Evolutionary conservation across 2,888 invertebrate genomes (phyloP), one percentile per base, ranked within the genome.

Genomic region (Eledone cirrhosa): DNA sequence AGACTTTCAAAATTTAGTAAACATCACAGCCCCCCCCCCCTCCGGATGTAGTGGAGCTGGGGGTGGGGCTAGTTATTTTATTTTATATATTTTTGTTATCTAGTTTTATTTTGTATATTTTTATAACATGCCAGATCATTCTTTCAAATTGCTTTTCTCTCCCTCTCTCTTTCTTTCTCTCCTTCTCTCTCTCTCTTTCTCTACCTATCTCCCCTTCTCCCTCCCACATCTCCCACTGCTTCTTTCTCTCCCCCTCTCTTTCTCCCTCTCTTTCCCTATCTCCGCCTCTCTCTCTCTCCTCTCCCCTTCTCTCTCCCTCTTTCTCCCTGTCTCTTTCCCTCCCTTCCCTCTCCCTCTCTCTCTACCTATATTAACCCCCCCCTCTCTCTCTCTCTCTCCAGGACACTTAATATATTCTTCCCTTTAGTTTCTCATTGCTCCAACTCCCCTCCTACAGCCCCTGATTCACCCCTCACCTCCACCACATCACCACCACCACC

Each of bases 181-280:
- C 59, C 24, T 24, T 59, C 59, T 59, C 59, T 59, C 59, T 59
- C 59, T 59, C 59, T 59, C 59, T 59, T 24, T 59, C 59, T 59
- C 13, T 59, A 19, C 13, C 13, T 13, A 19, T 59, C 59, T 13
- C 13, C 13, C 13, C 2, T 13, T 53, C 19, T 53, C n/a, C n/a
- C 19, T 53, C 22, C 53, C 53, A 22, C 19, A 53, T 7, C 19
- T 53, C 7, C 63, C 14, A 1, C 7, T 22, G n/a, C n/a, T n/a
- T n/a, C n/a, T n/a, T n/a, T n/a, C n/a, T n/a, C n/a, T n/a, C n/a
- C n/a, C n/a, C n/a, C n/a, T n/a, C n/a, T n/a, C n/a, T n/a, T n/a
- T n/a, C n/a, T n/a, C n/a, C 24, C n/a, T 11, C 22, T 29, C 67
- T 31, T 7, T 27, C 29, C 2, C 27, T 5, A 31, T 67, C 31